Base-by-base conservation (phyloP, 2,797 vertebrate species). In the Anolis apletophallus region DNA sequence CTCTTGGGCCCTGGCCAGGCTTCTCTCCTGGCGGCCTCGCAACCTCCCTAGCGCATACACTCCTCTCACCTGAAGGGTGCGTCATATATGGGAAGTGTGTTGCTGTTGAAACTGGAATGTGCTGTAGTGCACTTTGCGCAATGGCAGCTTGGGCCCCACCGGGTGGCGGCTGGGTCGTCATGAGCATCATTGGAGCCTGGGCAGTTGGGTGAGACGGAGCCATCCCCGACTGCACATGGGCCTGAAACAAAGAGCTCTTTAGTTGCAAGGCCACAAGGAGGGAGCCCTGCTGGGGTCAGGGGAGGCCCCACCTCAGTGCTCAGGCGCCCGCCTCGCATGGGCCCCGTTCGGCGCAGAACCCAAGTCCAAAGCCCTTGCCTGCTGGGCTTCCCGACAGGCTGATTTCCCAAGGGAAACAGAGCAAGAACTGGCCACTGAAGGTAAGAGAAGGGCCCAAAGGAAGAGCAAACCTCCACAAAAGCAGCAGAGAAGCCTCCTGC, bases 61-160 rank as follows among this genome's bases (percentile, higher is more conserved):
- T 32, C n/a, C 21, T 14, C 96, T 94, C 97, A 99, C 99, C 99
- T 98, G 97, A 97, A 97, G 98, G 97, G 97, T 99, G 98, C 94
- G 98, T 97, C 97, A 99, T 97, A 96, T 99, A 99, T 93, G 98
- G 98, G 97, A 99, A 99, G 96, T 99, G 98, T 97, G 99, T 97
- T 94, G 98, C 98, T 96, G 98, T 99, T 94, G 98, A 99, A 94
- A 99, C 98, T 7, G 99, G 98, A 97, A 99, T 99, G 96, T 98
- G 97, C 94, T 99, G 99, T 94, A 99, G 98, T 94, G 98, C 97
- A 89, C 97, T 98, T 97, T 99, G 99, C 94, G 97, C 95, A 96
- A 99, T 96, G 57, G 96, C 97, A 89, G 97, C 97, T 97, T 99
- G 99, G 72, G 98, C 98, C 90, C 98, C 99, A 61, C 98, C 98